These are phyloP conservation scores for Piprites chloris DNA, from an alignment of 2,113 vertebrate genomes.

Conservation along the genomic window DNA sequence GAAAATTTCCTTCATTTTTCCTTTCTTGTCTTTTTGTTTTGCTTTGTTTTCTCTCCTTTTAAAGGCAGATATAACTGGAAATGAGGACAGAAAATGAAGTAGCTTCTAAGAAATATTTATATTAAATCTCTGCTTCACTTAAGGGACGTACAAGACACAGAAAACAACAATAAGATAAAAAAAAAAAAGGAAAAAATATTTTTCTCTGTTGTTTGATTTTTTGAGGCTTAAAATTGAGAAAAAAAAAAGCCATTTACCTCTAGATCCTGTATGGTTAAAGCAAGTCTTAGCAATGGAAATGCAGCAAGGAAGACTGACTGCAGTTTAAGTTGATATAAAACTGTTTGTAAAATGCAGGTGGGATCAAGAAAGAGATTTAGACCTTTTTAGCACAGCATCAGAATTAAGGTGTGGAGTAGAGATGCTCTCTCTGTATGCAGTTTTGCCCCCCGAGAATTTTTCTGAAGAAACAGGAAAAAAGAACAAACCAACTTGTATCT, in stretches of 20 bases:
- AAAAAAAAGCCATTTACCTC: not conserved
- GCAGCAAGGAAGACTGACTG: not conserved
- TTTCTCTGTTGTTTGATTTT: not conserved
- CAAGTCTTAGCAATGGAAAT: not conserved
- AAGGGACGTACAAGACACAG: not conserved
- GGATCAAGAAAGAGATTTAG: not conserved
- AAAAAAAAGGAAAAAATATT: not conserved
- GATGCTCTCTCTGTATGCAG: not conserved
- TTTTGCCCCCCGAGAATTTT: not conserved
- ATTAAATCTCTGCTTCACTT: not conserved
- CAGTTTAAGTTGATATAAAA: not conserved
- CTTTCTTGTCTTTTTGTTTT: not conserved
- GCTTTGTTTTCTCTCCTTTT: not conserved
- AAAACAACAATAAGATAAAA: not conserved
- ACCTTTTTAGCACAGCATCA: not conserved
- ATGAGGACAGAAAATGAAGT: not conserved
- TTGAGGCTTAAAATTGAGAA: not conserved
- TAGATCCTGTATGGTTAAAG: not conserved
- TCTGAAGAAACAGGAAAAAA: not conserved
- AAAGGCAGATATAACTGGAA: not conserved
- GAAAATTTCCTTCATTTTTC: not conserved
- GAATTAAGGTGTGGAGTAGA: not conserved
- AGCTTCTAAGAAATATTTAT: not conserved
- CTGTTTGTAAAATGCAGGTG: not conserved
- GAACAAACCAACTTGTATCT: not conserved